Base-by-base conservation (phyloP, 2,797 vertebrate species). In the Xenops minutus region DNA sequence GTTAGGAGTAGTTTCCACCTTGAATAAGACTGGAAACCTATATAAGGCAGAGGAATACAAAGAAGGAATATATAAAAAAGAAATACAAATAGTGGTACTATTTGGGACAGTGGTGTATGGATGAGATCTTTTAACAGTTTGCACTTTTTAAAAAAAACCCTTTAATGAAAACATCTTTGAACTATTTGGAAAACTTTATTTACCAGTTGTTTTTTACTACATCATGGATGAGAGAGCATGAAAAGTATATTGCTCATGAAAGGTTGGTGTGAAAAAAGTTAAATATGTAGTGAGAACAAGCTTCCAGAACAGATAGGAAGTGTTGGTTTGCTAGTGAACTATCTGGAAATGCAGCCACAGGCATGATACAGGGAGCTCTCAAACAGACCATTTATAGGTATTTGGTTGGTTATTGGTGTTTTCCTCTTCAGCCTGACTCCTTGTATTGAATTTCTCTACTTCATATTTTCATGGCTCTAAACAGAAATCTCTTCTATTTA, bases 241-340 rank as follows among this genome's bases (percentile, higher is more conserved):
- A 59, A 66, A 64, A 9, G 0, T 26, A 4, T 62, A 6, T 49
- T 18, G 17, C 4, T 72, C 27, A 12, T 46, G 43, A 58, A 64
- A 62, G 1, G 4, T 4, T 43, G 30, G 1, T 67, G 10, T 12
- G 52, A 55, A 81, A 74, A 80, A 73, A 14, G 6, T 44, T 62
- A 24, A 69, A 75, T 43, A 44, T 30, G 27, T 66, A 59, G 4
- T 34, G 30, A 87, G 44, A 93, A 14, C 16, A 78, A 46, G 30
- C 21, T 71, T n/a, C n/a, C n/a, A 71, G 49, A 81, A 62, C 34
- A 84, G 39, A 41, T 20, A 12, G 36, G 18, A 68, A n/a, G 3
- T 0, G 0, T 9, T 10, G 17, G 8, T 27, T 32, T 54, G 10
- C 43, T 43, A 64, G 6, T 30, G 43, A 77, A n/a, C 21, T 21